Base-by-base conservation (phyloP, 2,888 invertebrate species). In the Slavum lentiscoides region DNA sequence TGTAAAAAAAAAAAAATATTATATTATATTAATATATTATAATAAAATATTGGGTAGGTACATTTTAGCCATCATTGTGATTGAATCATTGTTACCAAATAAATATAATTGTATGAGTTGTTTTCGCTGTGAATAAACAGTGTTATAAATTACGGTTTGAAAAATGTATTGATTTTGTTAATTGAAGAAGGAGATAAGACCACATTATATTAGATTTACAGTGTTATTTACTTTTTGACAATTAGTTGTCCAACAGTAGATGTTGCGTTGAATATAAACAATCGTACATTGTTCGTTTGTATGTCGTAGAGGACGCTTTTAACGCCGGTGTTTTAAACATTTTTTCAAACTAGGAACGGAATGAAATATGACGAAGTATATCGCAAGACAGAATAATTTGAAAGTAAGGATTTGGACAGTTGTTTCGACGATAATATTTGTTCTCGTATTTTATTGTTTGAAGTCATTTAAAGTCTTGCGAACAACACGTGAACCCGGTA, bases 381-480 rank as follows among this genome's bases (percentile, higher is more conserved):
- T 43, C 4, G 11, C 7, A 23, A 64, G 19, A 0, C 23, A 43
- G 39, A 39, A 21, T n/a, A 55, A 39, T 11, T 37, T 55, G n/a
- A 72, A 58, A 64, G 13, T 19, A 43, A 70, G 11, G 62, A 11
- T 15, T 21, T 72, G n/a, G 17, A 58, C 49, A 2, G n/a, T 70
- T 43, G 23, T 58, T 43, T 39, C 64, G 39, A 17, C 15, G 9
- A 66, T 66, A 30, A 30, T 30, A 30, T 58, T 80, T 58, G n/a
- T 58, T n/a, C 17, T 80, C 7, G 30, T 69, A 69, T 80, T 72
- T 23, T 80, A 80, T 58, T 72, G 55, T 53, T 58, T n/a, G 13
- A 77, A 62, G 37, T 55, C 58, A 64, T 19, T 15, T 23, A 64
- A 49, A 49, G 13, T 13, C 49, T 49, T 19, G 15, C 30, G 9